Evolutionary conservation across 2,113 vertebrate species (phyloP), one percentile per base, ranked within the genome.

Genomic region (Macquaria australasica): DNA sequence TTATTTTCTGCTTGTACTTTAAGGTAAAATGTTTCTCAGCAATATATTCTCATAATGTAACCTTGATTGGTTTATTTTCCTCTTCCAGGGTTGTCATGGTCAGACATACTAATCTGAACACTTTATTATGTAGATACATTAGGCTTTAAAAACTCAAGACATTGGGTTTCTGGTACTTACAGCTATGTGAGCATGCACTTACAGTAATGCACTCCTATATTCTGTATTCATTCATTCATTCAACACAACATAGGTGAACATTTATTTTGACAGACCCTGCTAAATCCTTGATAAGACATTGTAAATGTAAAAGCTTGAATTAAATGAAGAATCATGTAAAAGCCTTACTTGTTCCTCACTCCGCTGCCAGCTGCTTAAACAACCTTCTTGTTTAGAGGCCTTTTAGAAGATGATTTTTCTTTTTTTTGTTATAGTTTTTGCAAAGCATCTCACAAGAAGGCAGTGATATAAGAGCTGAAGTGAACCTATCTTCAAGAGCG

Each of bases 321-420:
- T 7, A 62, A 80, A 56, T 16, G 11, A 72, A 77, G 39, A 82
- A 48, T 67, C 0, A 5, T 63, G 9, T 37, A 85, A 83, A 88
- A 80, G 72, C 23, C 90, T 93, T 88, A 90, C 91, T 82, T 90
- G 64, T 83, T 81, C 21, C 41, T 83, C 73, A 28, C 2, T 25
- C 23, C 8, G 14, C 66, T 28, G 21, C 21, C 67, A 45, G 74
- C 45, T 31, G 67, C 21, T 41, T 21, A 64, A 70, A 81, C 39
- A 73, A 34, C 3, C 21, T 0, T 55, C 48, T 62, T 43, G 34
- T 82, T 77, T 39, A 15, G 55, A 67, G 34, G 37, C 39, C 62
- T 84, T 84, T 64, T 37, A 39, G 37, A 31, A 60, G 53, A 85
- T 23, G 4, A 45, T 48, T 37, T 23, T 45, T 56, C 12, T 50